Base-by-base conservation (phyloP, 1,140 invertebrate species). In the Penaeus vannamei region DNA sequence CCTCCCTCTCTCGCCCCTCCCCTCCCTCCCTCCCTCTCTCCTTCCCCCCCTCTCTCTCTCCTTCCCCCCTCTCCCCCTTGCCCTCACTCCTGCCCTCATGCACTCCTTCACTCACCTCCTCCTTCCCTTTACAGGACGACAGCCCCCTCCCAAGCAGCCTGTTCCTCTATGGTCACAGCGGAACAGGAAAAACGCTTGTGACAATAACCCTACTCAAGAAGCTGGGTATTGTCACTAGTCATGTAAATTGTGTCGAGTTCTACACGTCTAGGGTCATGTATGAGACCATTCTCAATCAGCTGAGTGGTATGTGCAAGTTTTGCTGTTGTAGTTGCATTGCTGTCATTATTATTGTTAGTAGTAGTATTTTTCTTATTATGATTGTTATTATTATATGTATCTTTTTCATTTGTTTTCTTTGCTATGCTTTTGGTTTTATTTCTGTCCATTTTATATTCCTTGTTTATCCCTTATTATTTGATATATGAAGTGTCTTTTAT, bases 241-340 rank as follows among this genome's bases (percentile, higher is more conserved):
- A 95, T 77, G 93, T 98, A n/a, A 97, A 97, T 93, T 96, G 96
- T 92, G 94, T 97, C 12, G 97, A 98, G 92, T 96, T 96, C 92
- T 96, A 96, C 92, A 95, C 94, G n/a, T 93, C 94, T 3, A 96
- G 95, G 93, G 95, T 97, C 82, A 93, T 98, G 66, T 96, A 95
- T 92, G 96, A 97, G 93, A 94, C 94, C n/a, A 95, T 97, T 32
- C 90, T 97, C 42, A 94, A 94, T 77, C 94, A 95, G 84, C 92
- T 98, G 12, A 92, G 93, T 19, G 91, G 92, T 3, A 93, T 93
- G 84, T 72, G 76, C 8, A 10, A 53, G 1, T 53, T 53, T 53
- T 53, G 53, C 14, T 17, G 8, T 53, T 53, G 2, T 53, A 17
- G 14, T 53, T 53, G 53, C 8, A 53, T 7, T 42, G 3, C 4